Evolutionary conservation across 2,797 vertebrate genomes (phyloP).

Genomic region (Xenops minutus): DNA sequence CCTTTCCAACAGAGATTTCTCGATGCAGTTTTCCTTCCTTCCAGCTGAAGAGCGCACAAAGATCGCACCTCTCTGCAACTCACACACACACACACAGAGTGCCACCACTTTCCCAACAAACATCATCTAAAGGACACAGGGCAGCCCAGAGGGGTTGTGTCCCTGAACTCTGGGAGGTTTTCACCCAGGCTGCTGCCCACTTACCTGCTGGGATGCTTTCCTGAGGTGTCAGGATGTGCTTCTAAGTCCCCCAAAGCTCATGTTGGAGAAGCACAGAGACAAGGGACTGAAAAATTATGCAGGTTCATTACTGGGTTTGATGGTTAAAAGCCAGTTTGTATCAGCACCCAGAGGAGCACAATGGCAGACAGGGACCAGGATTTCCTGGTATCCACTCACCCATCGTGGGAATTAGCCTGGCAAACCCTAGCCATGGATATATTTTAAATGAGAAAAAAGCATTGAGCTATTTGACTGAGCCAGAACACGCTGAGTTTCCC

Average conservation of each 20-base stretch:
- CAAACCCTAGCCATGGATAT: background rate
- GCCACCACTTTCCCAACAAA: background rate
- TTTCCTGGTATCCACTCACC: background rate
- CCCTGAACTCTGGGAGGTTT: background rate
- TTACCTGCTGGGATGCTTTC: background rate
- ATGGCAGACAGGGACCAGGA: rapidly evolving
- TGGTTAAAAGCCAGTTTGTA: background rate
- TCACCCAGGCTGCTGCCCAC: background rate
- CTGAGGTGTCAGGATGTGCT: background rate
- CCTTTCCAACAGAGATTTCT: background rate
- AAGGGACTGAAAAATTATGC: background rate
- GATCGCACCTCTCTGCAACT: background rate
- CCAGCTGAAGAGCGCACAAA: background rate
- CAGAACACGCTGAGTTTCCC: rapidly evolving
- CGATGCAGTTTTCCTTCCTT: background rate
- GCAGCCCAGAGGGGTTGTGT: background rate
- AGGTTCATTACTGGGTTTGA: background rate
- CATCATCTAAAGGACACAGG: rapidly evolving
- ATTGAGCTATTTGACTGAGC: background rate
- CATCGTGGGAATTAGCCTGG: background rate
- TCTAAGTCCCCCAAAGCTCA: background rate
- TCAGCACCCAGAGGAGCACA: background rate
- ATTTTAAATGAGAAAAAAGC: background rate
- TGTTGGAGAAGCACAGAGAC: background rate
- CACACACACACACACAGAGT: background rate